A percentile compares a stretch with the other conserved stretches of the same genome.
These are phyloP conservation scores for Caenorhabditis briggsae DNA, from an alignment of 1,140 invertebrate species.

Conservation along the genomic window DNA sequence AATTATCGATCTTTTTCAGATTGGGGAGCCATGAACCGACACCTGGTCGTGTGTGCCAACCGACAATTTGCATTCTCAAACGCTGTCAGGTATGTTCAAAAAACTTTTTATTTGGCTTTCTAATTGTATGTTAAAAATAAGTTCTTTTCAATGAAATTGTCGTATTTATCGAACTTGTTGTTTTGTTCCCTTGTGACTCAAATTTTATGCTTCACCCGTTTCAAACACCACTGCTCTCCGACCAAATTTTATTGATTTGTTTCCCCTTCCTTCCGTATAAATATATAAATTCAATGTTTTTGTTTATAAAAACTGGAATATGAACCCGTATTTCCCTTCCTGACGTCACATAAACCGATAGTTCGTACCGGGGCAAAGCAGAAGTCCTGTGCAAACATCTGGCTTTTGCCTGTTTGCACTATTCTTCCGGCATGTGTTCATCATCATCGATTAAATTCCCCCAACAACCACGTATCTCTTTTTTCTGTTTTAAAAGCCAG, in stretches of 20 bases:
- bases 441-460: not conserved
- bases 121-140: no score
- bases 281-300: not conserved
- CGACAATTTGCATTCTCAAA: conserved; percentile 10
- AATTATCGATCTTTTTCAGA: not conserved
- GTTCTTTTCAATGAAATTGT: no score
- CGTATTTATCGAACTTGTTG: no score
- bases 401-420: not conserved
- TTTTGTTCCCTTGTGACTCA: no score
- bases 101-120: not conserved
- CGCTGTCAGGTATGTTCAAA: conserved; percentile 20
- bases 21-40: conserved; percentile 44
- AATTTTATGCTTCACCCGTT: no score
- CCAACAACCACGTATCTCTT: not conserved
- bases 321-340: not conserved
- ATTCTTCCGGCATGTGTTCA: conserved; percentile 10
- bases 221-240: not conserved
- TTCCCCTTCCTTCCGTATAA: not conserved
- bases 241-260: conserved; percentile 23
- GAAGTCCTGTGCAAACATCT: conserved; percentile 35
- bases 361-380: not conserved
- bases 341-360: not conserved
- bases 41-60: not conserved
- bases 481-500: not conserved
- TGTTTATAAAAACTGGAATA: conserved; percentile 9